Conservation (phyloP, 2,113 vertebrate species). For the Lagopus muta region DNA sequence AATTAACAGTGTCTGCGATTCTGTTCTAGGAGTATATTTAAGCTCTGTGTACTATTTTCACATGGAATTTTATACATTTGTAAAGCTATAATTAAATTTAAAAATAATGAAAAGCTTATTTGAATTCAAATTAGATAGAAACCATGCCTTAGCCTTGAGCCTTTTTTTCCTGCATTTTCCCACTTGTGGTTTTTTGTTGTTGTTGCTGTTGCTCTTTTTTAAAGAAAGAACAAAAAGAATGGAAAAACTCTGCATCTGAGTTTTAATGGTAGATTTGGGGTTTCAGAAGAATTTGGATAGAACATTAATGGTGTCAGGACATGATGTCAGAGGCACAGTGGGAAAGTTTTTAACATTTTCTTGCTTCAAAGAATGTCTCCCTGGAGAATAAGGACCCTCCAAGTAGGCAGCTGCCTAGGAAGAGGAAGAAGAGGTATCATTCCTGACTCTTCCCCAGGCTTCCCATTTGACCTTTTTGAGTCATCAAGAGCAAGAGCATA, state of each 20-base stretch:
- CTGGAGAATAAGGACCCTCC: neutral
- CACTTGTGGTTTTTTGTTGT: neutral
- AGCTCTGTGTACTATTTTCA: conserved; percentile 27
- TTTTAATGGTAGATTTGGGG: neutral
- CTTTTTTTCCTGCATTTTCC: conserved; percentile 33
- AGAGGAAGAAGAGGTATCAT: neutral
- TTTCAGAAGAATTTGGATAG: neutral
- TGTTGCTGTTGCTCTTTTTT: neutral
- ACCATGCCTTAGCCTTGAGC: conserved; percentile 1
- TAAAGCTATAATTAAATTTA: conserved; percentile 38
- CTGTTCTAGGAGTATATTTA: conserved; percentile 23
- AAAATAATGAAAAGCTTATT: conserved; percentile 55
- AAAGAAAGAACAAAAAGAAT: neutral
- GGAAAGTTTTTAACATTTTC: neutral
- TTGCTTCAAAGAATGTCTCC: neutral
- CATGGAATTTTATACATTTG: conserved; percentile 33
- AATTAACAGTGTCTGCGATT: conserved; percentile 22
- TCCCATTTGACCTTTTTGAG: neutral
- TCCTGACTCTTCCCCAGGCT: neutral
- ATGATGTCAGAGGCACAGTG: neutral
- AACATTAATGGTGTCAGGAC: neutral
- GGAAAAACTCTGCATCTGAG: neutral
- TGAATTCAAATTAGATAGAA: conserved; percentile 57
- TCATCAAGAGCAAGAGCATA: neutral
- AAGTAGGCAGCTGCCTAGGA: neutral